These are phyloP conservation scores for Sinhomidia bicolor DNA, from an alignment of 2,888 invertebrate species.

Conservation along the genomic window DNA sequence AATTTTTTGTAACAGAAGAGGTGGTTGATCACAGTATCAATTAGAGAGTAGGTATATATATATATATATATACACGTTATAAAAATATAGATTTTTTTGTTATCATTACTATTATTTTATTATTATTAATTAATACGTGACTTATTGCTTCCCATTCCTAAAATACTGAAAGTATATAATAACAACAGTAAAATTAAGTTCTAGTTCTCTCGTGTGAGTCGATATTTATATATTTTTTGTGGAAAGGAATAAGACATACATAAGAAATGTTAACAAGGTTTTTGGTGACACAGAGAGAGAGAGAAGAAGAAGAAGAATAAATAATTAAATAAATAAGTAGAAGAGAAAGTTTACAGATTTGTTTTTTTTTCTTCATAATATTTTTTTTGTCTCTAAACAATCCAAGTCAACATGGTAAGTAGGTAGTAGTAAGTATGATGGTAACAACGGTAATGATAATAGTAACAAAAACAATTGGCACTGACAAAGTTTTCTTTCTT, in stretches of 20 bases:
- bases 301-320: not conserved
- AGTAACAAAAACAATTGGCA: not conserved
- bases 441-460: too few relatives aligned
- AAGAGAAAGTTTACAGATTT: not conserved
- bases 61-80: too few relatives aligned
- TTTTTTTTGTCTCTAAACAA: too few relatives aligned
- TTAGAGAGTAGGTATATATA: not conserved
- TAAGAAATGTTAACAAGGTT: not conserved
- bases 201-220: not conserved
- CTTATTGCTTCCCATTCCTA: constrained; percentile 59
- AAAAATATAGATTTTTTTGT: too few relatives aligned
- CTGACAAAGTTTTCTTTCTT: constrained; percentile 17
- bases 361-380: not conserved
- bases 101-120: not conserved
- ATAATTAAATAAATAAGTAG: too few relatives aligned
- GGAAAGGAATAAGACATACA: not conserved
- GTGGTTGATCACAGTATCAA: not conserved
- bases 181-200: not conserved
- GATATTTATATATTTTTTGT: not conserved
- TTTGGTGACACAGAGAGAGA: not conserved
- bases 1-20: too few relatives aligned
- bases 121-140: not conserved
- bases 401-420: too few relatives aligned
- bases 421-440: too few relatives aligned
- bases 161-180: not conserved